These are phyloP conservation scores for Sphecodes monilicornis DNA, from an alignment of 2,888 invertebrate genomes.

Conservation along the genomic window DNA sequence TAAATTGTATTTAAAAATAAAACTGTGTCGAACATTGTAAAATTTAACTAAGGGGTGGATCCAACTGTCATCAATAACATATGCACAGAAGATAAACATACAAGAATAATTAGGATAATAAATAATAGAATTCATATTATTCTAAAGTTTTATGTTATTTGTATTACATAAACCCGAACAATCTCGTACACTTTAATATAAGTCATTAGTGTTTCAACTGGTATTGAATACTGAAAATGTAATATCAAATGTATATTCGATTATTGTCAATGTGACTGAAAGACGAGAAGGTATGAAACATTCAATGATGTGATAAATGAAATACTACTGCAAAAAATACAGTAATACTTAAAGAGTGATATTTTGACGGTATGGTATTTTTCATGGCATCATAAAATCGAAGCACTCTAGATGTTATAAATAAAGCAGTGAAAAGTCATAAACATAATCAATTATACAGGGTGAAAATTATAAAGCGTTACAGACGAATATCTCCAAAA, in stretches of 20 bases:
- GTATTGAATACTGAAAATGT: neutral
- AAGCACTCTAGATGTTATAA: neutral
- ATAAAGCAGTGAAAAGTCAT: no score
- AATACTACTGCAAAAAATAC: constrained; percentile 11
- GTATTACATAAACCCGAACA: neutral
- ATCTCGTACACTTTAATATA: neutral
- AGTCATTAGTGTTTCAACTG: neutral
- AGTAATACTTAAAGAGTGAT: constrained; percentile 13
- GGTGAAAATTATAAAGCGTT: no score
- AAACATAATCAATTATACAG: no score
- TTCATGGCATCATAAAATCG: constrained; percentile 13
- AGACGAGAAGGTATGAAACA: neutral
- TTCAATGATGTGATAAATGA: neutral
- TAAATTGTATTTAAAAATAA: neutral
- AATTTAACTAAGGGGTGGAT: neutral
- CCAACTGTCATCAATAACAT: neutral
- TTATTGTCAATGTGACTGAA: neutral
- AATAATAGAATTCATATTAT: neutral
- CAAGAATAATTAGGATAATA: neutral
- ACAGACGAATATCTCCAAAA: no score
- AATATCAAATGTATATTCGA: neutral
- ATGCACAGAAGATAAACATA: neutral
- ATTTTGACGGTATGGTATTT: constrained; percentile 20
- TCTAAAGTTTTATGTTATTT: neutral
- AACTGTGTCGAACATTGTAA: neutral